phyloP scores from a whole-genome alignment of 2,888 invertebrate genomes.

The Anthoptus insignis region DNA sequence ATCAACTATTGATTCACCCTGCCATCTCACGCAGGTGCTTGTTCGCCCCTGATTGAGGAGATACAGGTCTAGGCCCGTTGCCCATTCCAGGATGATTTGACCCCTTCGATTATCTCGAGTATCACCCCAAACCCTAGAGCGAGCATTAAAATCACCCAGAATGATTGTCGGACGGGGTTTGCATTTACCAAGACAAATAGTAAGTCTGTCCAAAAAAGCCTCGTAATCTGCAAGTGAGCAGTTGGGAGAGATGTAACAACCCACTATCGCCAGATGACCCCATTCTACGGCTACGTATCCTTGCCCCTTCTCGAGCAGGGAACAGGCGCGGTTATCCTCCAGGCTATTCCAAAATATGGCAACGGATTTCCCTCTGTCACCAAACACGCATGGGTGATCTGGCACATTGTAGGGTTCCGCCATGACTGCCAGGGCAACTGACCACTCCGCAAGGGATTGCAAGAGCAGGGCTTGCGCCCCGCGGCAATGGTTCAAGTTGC shows the following conservation, averaged over 20 bases:
- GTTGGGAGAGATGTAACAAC: slow-evolving; percentile 41
- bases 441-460: not conserved
- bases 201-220: slow-evolving; percentile 17
- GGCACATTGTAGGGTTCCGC: slow-evolving; percentile 45
- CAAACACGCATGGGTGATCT: slow-evolving; percentile 32
- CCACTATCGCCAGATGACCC: slow-evolving; percentile 31
- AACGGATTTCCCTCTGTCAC: slow-evolving; percentile 27
- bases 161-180: slow-evolving; percentile 25
- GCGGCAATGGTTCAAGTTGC: slow-evolving; percentile 10
- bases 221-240: slow-evolving; percentile 22
- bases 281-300: slow-evolving; percentile 33
- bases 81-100: slow-evolving; percentile 26
- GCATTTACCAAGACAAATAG: slow-evolving; percentile 15
- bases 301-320: slow-evolving; percentile 11
- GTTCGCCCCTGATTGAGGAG: slow-evolving; percentile 31
- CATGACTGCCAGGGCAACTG: not conserved
- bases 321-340: not conserved
- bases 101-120: slow-evolving; percentile 20
- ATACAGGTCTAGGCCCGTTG: slow-evolving; percentile 31
- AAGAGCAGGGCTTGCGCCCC: slow-evolving; percentile 1
- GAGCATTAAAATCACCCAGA: no score
- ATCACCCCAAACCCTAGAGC: slow-evolving; percentile 26
- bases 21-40: slow-evolving; percentile 46
- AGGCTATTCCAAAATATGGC: slow-evolving; percentile 26
- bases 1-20: slow-evolving; percentile 46